Evolutionary conservation across 2,888 invertebrate genomes (phyloP).

Genomic region (Lochmaea capreae): DNA sequence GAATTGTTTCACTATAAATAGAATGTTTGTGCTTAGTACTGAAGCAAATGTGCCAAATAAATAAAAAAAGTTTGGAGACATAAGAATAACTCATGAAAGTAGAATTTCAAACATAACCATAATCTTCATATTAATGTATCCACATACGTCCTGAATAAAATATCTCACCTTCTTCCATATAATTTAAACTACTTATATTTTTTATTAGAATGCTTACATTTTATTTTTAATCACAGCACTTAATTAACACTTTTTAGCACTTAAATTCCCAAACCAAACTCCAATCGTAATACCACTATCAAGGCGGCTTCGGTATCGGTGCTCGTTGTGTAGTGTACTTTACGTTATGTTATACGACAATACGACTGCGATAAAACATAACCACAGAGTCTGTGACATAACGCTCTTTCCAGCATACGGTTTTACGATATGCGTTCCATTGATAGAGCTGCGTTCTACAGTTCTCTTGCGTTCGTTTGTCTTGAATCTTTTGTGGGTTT

Average conservation of each 20-base stretch:
- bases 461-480: neutral
- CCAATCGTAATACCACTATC: neutral
- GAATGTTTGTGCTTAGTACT: conserved; percentile 17
- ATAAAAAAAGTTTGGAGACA: conserved; percentile 1
- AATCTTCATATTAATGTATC: neutral
- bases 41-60: conserved; percentile 15
- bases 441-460: neutral
- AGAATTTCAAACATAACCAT: conserved; percentile 13
- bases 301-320: neutral
- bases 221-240: conserved; percentile 5
- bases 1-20: conserved; percentile 28
- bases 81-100: neutral
- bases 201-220: neutral
- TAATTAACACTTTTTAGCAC: neutral
- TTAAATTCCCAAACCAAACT: neutral
- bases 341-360: conserved; percentile 1
- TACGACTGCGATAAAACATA: neutral
- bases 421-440: neutral
- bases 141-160: neutral
- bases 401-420: neutral
- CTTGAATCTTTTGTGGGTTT: neutral
- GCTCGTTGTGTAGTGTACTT: neutral
- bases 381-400: too few relatives aligned
- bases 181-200: neutral
- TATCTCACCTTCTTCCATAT: neutral